Evolutionary conservation across 2,888 invertebrate genomes (phyloP).

Genomic region (Ametastegia equiseti): DNA sequence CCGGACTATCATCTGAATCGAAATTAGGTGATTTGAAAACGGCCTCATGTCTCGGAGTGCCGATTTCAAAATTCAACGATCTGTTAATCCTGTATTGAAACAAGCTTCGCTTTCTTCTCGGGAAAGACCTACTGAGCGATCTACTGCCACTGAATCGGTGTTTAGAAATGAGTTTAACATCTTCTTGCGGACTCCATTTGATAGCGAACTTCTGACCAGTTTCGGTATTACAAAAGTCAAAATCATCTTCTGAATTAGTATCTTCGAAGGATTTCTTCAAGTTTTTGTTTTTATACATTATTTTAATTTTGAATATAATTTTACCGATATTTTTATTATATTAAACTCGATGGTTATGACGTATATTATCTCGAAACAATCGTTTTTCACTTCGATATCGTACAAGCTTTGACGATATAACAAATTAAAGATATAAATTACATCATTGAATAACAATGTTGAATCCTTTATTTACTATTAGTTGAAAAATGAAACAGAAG

Average conservation of each 20-base stretch:
- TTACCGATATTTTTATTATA: no score
- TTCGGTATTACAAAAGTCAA: conserved; percentile 58
- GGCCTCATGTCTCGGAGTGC: conserved; percentile 51
- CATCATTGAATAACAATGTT: conserved; percentile 2
- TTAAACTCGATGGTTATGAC: conserved; percentile 2
- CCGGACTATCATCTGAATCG: conserved; percentile 55
- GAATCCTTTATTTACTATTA: no score
- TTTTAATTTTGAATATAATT: conserved; percentile 11
- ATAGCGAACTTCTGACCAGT: conserved; percentile 58
- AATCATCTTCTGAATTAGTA: conserved; percentile 56
- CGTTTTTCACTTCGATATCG: background rate
- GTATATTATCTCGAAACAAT: background rate
- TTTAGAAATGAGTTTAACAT: conserved; percentile 57
- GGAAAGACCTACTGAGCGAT: conserved; percentile 61
- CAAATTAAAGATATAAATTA: background rate
- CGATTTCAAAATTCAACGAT: conserved; percentile 65
- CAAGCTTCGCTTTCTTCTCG: conserved; percentile 60
- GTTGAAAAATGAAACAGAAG: no score
- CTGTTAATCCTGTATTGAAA: conserved; percentile 63
- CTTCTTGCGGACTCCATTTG: conserved; percentile 62
- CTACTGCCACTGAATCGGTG: conserved; percentile 61
- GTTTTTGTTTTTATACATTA: conserved; percentile 57
- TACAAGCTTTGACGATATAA: conserved; percentile 6
- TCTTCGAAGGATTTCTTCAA: conserved; percentile 54
- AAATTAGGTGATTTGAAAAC: conserved; percentile 61